Conservation (phyloP, 2,888 invertebrate species). For the Amblyjoppa proteus region DNA sequence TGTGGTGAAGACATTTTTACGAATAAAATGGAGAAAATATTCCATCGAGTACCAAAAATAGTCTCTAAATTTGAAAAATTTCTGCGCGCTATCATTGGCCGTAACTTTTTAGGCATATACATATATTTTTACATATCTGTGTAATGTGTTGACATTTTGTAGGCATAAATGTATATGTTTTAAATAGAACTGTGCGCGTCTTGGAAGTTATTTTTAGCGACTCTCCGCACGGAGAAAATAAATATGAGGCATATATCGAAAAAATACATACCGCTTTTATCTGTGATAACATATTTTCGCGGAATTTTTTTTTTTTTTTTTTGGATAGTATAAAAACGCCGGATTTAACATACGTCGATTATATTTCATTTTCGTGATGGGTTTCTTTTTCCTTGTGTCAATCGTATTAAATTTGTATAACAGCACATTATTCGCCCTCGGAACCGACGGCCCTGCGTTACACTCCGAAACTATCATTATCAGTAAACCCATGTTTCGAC, state of each 20-base stretch:
- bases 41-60: background rate
- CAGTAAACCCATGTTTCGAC: slow-evolving; percentile 21
- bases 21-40: background rate
- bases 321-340: no score
- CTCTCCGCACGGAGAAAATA: no score
- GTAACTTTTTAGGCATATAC: no score
- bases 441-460: slow-evolving; percentile 6
- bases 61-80: background rate
- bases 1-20: background rate
- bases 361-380: background rate
- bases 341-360: no score
- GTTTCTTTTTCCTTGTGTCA: background rate
- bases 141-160: no score
- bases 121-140: no score
- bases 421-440: slow-evolving; percentile 1
- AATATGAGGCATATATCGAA: no score
- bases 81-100: background rate
- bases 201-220: no score
- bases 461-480: slow-evolving; percentile 32
- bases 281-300: background rate
- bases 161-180: no score
- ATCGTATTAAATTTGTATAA: background rate
- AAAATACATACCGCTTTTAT: no score
- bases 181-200: no score
- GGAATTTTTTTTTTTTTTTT: background rate